These are phyloP conservation scores for Ciconia nigra DNA, from an alignment of 2,797 vertebrate species.

Conservation along the genomic window DNA sequence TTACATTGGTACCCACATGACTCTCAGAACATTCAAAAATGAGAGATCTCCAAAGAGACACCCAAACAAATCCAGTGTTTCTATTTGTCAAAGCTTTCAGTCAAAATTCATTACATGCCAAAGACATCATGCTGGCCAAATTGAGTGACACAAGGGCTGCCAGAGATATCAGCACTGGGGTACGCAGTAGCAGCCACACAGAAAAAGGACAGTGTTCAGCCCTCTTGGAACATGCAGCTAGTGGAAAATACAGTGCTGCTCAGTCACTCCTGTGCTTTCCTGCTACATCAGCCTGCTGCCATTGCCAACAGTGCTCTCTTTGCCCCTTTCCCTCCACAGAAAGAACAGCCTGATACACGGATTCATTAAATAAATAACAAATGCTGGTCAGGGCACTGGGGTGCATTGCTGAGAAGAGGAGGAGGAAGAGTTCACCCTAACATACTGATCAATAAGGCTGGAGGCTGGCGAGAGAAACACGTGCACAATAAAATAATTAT, in stretches of 20 bases:
- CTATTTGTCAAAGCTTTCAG: conserved; percentile 15
- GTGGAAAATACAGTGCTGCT: not conserved
- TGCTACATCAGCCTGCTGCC: not conserved
- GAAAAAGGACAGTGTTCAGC: not conserved
- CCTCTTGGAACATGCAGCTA: not conserved
- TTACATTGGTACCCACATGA: not conserved
- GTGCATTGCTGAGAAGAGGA: not conserved
- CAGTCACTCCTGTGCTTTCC: not conserved
- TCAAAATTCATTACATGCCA: conserved; percentile 25
- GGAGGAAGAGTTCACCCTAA: not conserved
- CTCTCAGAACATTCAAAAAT: not conserved
- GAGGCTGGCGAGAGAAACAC: not conserved
- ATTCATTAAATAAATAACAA: not conserved
- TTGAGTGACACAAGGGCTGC: not conserved
- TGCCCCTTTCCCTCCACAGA: not conserved
- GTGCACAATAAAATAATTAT: not conserved
- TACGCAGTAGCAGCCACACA: not conserved
- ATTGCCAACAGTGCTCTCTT: not conserved
- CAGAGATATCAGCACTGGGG: not conserved
- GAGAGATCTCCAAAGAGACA: not conserved
- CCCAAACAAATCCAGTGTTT: not conserved
- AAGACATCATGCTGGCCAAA: not conserved
- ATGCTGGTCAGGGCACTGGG: not conserved
- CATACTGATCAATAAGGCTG: not conserved
- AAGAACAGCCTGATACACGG: not conserved